These are phyloP conservation scores for Pharmacophagus antenor DNA, from an alignment of 2,888 invertebrate genomes.

Conservation along the genomic window DNA sequence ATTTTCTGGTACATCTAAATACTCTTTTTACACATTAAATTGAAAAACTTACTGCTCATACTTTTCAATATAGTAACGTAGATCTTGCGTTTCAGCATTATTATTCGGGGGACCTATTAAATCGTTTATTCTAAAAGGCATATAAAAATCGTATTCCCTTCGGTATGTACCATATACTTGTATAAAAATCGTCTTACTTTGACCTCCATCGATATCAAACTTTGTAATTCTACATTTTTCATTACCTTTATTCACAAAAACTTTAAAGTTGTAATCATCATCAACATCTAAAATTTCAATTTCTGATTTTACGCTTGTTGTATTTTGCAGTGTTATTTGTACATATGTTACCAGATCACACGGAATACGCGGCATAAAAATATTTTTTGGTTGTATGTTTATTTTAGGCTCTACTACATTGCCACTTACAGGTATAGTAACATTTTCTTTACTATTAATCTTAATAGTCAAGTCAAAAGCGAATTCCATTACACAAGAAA, in stretches of 20 bases:
- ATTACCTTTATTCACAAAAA: conserved; percentile 58
- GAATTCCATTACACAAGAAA: conserved; percentile 67
- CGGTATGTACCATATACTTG: conserved; percentile 63
- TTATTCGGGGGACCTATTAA: conserved; percentile 78
- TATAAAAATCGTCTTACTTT: conserved; percentile 61
- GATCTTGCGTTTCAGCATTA: conserved; percentile 53
- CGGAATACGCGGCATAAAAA: conserved; percentile 75
- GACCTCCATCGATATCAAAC: conserved; percentile 59
- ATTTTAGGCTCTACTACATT: conserved; percentile 75
- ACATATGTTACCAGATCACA: conserved; percentile 61
- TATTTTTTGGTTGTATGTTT: conserved; percentile 68
- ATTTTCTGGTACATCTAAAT: background rate
- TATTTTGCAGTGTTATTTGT: conserved; percentile 65
- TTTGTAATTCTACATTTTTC: conserved; percentile 58
- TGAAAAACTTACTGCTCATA: conserved; percentile 55
- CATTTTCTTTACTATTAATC: conserved; percentile 71
- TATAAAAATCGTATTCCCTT: conserved; percentile 78
- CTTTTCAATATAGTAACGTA: conserved; percentile 56
- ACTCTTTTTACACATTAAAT: background rate
- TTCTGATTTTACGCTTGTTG: conserved; percentile 48
- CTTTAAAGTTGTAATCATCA: conserved; percentile 64
- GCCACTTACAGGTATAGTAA: conserved; percentile 66
- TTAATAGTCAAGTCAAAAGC: conserved; percentile 59
- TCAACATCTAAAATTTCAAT: conserved; percentile 57
- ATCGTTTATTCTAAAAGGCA: conserved; percentile 81